These are phyloP conservation scores for Alcis repandata DNA, from an alignment of 2,888 invertebrate genomes.

Conservation along the genomic window DNA sequence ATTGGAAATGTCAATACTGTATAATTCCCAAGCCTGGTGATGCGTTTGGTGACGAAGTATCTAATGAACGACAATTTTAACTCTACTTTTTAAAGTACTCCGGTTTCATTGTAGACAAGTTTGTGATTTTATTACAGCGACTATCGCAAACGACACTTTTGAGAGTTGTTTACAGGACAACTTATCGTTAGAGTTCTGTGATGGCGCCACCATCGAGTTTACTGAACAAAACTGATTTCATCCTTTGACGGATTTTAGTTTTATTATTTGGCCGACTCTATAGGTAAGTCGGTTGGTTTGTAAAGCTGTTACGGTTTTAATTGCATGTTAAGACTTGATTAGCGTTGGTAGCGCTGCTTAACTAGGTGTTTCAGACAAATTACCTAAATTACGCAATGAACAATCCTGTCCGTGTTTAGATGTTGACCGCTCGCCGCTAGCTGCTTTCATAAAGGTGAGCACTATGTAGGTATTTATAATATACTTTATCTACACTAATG, in stretches of 20 bases:
- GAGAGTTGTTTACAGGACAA: constrained; percentile 30
- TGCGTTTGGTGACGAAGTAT: neutral
- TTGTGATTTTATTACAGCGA: constrained; percentile 45
- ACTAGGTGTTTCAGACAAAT: neutral
- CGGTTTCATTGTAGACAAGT: constrained; percentile 39
- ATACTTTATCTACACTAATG: neutral
- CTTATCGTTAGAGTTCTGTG: neutral
- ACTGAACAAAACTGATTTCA: neutral
- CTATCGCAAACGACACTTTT: constrained; percentile 38
- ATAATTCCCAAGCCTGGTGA: too few species aligned
- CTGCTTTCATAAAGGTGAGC: neutral
- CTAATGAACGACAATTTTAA: constrained; percentile 16
- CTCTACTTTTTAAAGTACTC: constrained; percentile 47
- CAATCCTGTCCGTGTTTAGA: neutral
- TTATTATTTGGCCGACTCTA: neutral
- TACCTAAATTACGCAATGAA: neutral
- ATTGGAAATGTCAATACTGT: neutral
- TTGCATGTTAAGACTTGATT: constrained; percentile 17
- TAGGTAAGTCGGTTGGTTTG: neutral
- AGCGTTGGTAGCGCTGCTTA: neutral
- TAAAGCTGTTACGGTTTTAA: constrained; percentile 13
- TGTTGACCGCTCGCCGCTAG: too few species aligned
- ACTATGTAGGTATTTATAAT: neutral
- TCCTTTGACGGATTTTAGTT: neutral
- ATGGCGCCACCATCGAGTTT: neutral